Base-by-base conservation (phyloP, 1,140 invertebrate genomes). In the Rhopalosiphum padi region DNA sequence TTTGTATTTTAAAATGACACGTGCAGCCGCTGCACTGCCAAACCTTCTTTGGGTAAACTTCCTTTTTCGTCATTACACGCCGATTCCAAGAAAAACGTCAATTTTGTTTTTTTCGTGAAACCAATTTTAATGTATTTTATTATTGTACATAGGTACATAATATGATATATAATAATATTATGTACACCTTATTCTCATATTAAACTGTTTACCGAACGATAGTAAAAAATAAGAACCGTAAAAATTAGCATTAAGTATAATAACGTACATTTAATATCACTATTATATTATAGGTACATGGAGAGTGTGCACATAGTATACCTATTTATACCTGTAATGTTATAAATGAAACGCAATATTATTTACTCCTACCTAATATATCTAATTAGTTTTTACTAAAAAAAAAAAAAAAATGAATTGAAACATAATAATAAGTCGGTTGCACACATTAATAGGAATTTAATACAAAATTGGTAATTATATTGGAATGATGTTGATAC, bases 1-100 rank as follows among this genome's bases (percentile, higher is more conserved):
- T 48, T 48, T 46, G 30, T n/a, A 18, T 88, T 88, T 25, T 15
- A 85, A n/a, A 21, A 87, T 48, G 87, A 51, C 87, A 53, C 46
- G 46, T 18, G 7, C 48, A n/a, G 53, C 15, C 21, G 30, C 15
- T 77, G 60, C 60, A 77, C 60, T 22, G 48, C 87, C 87, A 22
- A 35, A 53, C 87, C 87, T 48, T n/a, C 86, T 51, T n/a, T 53
- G 87, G 51, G 87, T 51, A 88, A 88, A 88, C 87, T 88, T 88
- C 87, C 87, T 88, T 48, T 88, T 88, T 48, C 87, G 46, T 53
- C 87, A n/a, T 88, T 30, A n/a, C 4, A 77, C 2, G 23, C 11
- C 21, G 8, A 35, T 53, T 51, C 87, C 46, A 3, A 88, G 87
- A 88, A 53, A 51, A n/a, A 23, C n/a, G 8, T 7, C 15, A 48